Evolutionary conservation across 1,140 invertebrate species (phyloP).

Genomic region (Harlomillsia oculata): DNA sequence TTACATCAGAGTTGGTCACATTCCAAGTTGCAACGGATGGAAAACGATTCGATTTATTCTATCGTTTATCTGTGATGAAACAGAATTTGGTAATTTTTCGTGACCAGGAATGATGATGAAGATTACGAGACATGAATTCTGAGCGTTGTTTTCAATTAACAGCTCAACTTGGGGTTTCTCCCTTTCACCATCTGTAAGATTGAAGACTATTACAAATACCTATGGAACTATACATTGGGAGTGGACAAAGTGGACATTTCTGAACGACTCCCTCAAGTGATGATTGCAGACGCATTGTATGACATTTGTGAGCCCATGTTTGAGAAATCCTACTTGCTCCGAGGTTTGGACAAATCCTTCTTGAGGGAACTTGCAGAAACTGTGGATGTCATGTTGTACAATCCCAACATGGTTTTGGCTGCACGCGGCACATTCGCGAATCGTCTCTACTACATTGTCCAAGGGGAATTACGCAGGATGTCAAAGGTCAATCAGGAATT

Average conservation of each 20-base stretch:
- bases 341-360: slow-evolving; percentile 29
- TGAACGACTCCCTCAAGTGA: slow-evolving; percentile 13
- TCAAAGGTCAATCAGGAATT: slow-evolving; percentile 18
- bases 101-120: slow-evolving; percentile 1
- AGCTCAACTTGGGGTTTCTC: no score
- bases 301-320: slow-evolving; percentile 35
- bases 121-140: no score
- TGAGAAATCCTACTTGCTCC: slow-evolving; percentile 28
- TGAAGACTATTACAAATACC: slow-evolving; percentile 25
- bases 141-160: no score
- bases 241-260: slow-evolving; percentile 17
- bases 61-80: slow-evolving; percentile 15
- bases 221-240: slow-evolving; percentile 26
- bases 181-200: slow-evolving; percentile 23
- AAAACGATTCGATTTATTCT: slow-evolving; percentile 31
- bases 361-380: slow-evolving; percentile 19
- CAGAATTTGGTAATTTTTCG: slow-evolving; percentile 19
- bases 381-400: slow-evolving; percentile 26
- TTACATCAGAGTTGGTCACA: slow-evolving; percentile 23
- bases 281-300: slow-evolving; percentile 27
- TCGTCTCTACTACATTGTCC: slow-evolving; percentile 31
- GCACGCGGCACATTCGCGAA: slow-evolving; percentile 21
- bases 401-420: slow-evolving; percentile 32
- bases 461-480: slow-evolving; percentile 27
- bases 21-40: slow-evolving; percentile 27